Percentiles rank a stretch among this genome's conserved stretches.
phyloP scores from a whole-genome alignment of 2,888 invertebrate species.

The Ceriagrion tenellum region DNA sequence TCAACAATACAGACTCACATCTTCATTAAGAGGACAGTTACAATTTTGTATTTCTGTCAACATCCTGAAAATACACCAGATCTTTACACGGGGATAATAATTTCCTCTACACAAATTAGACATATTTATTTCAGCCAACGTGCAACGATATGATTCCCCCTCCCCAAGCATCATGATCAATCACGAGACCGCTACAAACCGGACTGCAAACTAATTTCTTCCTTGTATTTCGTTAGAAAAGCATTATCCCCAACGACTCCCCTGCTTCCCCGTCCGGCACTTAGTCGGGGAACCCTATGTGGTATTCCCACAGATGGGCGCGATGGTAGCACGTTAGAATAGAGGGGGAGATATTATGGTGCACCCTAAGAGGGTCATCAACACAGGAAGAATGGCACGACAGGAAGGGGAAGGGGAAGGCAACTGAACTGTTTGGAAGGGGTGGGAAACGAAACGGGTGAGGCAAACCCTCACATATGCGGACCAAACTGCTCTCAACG shows the following conservation, averaged over 20 bases:
- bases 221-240: background rate
- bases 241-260: background rate
- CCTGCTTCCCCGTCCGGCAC: background rate
- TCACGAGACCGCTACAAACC: background rate
- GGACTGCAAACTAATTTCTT: background rate
- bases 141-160: background rate
- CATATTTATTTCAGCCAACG: no score
- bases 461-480: background rate
- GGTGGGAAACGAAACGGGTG: background rate
- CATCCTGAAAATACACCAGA: no score
- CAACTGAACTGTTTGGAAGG: background rate
- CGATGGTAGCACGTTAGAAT: background rate
- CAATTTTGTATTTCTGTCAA: no score
- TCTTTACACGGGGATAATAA: no score
- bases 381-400: background rate
- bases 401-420: background rate
- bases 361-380: background rate
- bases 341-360: background rate
- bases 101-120: no score
- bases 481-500: background rate
- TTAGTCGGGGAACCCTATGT: background rate
- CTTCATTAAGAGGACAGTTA: no score
- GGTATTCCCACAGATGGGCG: background rate
- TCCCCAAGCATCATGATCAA: background rate
- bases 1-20: no score